Evolutionary conservation across 2,888 invertebrate genomes (phyloP).

Genomic region (Rhamphomyia laevipes): DNA sequence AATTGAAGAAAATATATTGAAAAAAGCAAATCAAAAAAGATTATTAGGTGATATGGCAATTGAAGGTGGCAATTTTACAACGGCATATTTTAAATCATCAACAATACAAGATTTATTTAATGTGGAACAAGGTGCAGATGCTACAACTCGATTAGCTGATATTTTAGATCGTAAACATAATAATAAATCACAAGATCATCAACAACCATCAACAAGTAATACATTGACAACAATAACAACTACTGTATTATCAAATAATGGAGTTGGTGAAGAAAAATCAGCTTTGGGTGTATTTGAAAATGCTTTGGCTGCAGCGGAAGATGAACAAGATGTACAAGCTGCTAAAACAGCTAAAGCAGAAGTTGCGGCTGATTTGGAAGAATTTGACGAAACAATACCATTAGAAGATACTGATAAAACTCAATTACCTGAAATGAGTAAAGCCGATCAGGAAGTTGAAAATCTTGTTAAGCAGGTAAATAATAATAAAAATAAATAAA

Average conservation of each 20-base stretch:
- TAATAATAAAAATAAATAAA: no score
- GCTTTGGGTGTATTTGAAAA: constrained; percentile 58
- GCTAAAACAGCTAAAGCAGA: constrained; percentile 83
- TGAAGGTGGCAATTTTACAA: constrained; percentile 97
- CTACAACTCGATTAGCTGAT: constrained; percentile 46
- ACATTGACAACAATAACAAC: constrained; percentile 16
- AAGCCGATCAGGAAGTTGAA: constrained; percentile 60
- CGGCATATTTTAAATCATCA: constrained; percentile 86
- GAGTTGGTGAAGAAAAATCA: constrained; percentile 42
- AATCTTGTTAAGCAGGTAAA: constrained; percentile 58
- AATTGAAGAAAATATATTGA: constrained; percentile 97
- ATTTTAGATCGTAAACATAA: constrained; percentile 37
- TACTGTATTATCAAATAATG: constrained; percentile 3
- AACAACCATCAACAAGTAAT: constrained; percentile 16
- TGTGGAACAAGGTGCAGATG: constrained; percentile 53
- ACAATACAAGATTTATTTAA: constrained; percentile 89
- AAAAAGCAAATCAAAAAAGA: constrained; percentile 96
- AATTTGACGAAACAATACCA: constrained; percentile 92
- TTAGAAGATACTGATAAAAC: constrained; percentile 50
- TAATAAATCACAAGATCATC: constrained; percentile 13
- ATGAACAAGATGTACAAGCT: constrained; percentile 88
- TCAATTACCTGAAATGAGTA: constrained; percentile 47
- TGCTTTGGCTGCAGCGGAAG: constrained; percentile 85
- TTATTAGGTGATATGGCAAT: constrained; percentile 93
- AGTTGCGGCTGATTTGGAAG: constrained; percentile 78